Evolutionary conservation across 1,140 invertebrate species (phyloP), one percentile per base, ranked within the genome.

Genomic region (Dufourea novaeangliae): DNA sequence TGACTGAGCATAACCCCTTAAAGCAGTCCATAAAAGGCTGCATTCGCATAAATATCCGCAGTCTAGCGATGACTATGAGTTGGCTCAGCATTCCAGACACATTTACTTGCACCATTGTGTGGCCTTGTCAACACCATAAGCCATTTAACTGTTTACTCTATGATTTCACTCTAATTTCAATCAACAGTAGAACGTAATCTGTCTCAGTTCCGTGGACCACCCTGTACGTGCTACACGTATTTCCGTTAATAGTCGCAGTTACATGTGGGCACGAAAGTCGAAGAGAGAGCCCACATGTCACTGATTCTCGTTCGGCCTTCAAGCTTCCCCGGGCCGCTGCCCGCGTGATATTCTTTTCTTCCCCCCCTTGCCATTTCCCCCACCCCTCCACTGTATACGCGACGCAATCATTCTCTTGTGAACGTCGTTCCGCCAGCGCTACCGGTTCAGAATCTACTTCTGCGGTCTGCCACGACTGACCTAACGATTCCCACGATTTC

Each of bases 241-340:
- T 71, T 37, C 27, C 25, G 50, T 25, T 63, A 57, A 32, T 57
- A 29, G 57, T 54, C 54, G 64, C 79, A 37, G 76, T 66, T 41
- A 75, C 82, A 84, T 80, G 81, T 84, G 81, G 82, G 82, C 56
- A 78, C 46, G 50, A 73, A 46, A 57, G 52, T 37, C 22, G 62
- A 84, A 72, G 66, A 57, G 66, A 57, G 57, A 67, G 82, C 81
- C 82, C 82, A 84, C 82, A 76, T 71, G 62, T 83, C 77, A 54
- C 50, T 66, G 77, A 83, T 84, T 83, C 77, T 32, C 80, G 71
- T 52, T 50, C 71, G 82, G 66, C 82, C 82, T 84, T 84, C 82
- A 71, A 83, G 61, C 82, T 61, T 70, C 69, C 17, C 22, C n/a
- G n/a, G 81, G 17, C 44, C 39, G 32, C 11, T 41, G 52, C 66